These are phyloP conservation scores for Coracias cyanogaster DNA, from an alignment of 2,797 vertebrate genomes.

Conservation along the genomic window DNA sequence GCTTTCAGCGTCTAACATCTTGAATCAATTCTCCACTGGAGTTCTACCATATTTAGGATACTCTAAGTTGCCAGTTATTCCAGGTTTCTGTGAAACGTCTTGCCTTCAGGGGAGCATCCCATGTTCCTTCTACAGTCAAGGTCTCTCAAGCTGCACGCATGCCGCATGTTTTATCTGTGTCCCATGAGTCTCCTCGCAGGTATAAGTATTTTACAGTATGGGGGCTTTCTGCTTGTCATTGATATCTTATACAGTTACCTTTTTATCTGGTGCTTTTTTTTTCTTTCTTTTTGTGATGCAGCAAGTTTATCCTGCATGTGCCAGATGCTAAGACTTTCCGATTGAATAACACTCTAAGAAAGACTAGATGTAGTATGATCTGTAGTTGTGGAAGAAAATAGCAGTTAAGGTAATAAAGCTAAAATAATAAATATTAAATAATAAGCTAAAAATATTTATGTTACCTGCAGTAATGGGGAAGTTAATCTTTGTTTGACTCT, in stretches of 20 bases:
- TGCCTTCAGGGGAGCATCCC: neutral
- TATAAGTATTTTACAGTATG: neutral
- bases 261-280: neutral
- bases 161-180: neutral
- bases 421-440: neutral
- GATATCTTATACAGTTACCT: neutral
- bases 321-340: neutral
- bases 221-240: neutral
- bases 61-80: neutral
- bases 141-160: neutral
- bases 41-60: neutral
- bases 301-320: neutral
- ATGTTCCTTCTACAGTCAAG: neutral
- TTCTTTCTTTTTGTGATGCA: neutral
- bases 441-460: neutral
- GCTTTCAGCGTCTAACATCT: neutral
- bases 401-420: neutral
- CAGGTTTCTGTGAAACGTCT: neutral
- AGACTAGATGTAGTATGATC: neutral
- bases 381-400: neutral
- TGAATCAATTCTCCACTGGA: neutral
- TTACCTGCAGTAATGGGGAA: neutral
- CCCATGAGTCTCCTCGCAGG: neutral
- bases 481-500: neutral
- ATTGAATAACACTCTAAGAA: neutral